Percentiles rank a stretch among this genome's conserved stretches.
phyloP scores from a whole-genome alignment of 2,113 vertebrate genomes.

The Charadrius vociferus region DNA sequence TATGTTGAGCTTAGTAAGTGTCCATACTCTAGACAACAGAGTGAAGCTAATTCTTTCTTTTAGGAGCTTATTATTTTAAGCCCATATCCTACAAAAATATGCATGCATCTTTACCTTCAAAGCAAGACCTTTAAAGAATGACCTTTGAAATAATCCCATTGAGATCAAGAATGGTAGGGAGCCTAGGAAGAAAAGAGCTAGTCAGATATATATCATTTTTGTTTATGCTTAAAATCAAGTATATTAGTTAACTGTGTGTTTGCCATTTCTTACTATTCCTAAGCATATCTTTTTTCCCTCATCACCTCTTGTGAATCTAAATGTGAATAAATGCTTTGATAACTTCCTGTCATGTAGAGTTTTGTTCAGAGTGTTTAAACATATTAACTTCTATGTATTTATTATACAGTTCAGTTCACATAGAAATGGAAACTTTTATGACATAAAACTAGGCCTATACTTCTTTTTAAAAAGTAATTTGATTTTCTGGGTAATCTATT shows the following conservation, averaged over 20 bases:
- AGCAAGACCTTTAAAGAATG: background rate
- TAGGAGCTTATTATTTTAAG: background rate
- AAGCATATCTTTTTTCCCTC: background rate
- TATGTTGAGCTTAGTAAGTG: background rate
- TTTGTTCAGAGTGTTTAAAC: background rate
- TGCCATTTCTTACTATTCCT: background rate
- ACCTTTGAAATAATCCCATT: background rate
- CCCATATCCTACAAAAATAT: background rate
- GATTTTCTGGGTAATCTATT: background rate
- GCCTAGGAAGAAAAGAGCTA: background rate
- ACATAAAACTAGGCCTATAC: background rate
- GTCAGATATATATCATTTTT: background rate
- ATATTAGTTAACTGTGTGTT: background rate
- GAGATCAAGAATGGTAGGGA: background rate
- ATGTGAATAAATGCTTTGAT: background rate
- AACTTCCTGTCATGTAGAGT: background rate
- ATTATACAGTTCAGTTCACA: background rate
- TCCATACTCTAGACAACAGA: background rate
- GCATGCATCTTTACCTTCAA: background rate
- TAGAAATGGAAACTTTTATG: background rate
- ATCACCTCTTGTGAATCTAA: background rate
- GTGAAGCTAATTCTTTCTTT: background rate
- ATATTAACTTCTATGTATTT: background rate
- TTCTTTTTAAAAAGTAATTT: background rate
- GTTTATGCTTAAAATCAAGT: background rate